phyloP scores from a whole-genome alignment of 53 echinoderm and acorn worm species.

The Zoroaster sp. region DNA sequence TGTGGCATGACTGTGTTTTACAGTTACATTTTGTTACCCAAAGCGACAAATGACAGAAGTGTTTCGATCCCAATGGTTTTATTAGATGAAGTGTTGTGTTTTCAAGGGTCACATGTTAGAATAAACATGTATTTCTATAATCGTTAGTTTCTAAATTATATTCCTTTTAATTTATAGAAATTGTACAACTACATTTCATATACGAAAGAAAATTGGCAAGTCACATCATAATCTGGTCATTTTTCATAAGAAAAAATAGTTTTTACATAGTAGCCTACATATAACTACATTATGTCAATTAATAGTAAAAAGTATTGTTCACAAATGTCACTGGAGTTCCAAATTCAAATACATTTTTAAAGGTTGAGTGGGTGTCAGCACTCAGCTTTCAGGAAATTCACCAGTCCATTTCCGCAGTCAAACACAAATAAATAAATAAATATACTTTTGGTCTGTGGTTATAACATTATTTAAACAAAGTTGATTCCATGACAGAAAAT shows the following conservation, averaged over 20 bases:
- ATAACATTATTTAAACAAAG: neutral
- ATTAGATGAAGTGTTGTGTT: no score
- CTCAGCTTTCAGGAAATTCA: neutral
- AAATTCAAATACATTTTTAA: neutral
- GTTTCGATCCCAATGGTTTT: no score
- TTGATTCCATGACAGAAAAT: neutral
- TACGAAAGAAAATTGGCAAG: neutral
- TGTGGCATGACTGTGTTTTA: no score
- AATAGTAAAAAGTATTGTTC: neutral
- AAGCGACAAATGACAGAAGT: no score
- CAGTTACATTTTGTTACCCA: no score
- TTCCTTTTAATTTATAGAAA: neutral
- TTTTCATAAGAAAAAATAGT: neutral
- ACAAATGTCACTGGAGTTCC: neutral
- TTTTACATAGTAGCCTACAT: neutral
- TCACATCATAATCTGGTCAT: neutral
- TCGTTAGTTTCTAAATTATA: no score
- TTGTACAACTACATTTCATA: neutral
- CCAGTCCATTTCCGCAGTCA: neutral
- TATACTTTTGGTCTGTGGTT: neutral
- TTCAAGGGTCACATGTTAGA: no score
- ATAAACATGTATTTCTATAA: no score
- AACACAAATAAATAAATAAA: conserved; percentile 32
- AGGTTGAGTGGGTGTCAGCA: neutral
- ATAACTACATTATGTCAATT: neutral